A percentile compares a stretch with the other conserved stretches of the same genome.
Conservation (phyloP, 37 sponge, comb jelly and placozoan genomes). For the Aplysina aerophoba region DNA sequence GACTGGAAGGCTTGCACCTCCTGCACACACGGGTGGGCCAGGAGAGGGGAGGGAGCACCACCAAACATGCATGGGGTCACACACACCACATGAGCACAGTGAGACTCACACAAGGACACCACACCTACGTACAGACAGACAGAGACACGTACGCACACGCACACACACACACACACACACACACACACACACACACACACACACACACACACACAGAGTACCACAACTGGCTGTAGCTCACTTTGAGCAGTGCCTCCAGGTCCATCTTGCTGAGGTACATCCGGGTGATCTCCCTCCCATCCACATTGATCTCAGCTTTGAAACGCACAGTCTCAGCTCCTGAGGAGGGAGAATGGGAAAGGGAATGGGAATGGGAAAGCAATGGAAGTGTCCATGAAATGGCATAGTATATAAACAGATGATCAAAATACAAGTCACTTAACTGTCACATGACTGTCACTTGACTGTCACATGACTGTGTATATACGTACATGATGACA, state of each 20-base stretch:
- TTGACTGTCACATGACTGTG: no score
- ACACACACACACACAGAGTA: no score
- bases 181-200: no score
- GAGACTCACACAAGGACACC: background rate
- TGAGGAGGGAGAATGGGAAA: background rate
- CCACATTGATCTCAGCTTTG: constrained; percentile 95
- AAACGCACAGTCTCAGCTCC: constrained; percentile 90
- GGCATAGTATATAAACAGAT: no score
- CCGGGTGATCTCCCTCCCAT: constrained; percentile 87
- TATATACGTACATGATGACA: no score
- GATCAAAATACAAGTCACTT: no score
- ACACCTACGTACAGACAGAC: background rate
- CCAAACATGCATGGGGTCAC: background rate
- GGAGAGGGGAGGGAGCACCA: background rate
- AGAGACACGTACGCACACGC: background rate
- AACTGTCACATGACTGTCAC: no score
- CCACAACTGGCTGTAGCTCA: background rate
- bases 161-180: no score
- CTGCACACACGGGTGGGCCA: constrained; percentile 36
- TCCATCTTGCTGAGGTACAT: constrained; percentile 68
- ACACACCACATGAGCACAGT: background rate
- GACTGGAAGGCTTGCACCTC: constrained; percentile 64
- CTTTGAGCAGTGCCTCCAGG: constrained; percentile 63
- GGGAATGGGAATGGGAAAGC: no score
- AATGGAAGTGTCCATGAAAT: no score